These are phyloP conservation scores for Rutilus rutilus DNA, from an alignment of 2,113 vertebrate genomes.

Conservation along the genomic window DNA sequence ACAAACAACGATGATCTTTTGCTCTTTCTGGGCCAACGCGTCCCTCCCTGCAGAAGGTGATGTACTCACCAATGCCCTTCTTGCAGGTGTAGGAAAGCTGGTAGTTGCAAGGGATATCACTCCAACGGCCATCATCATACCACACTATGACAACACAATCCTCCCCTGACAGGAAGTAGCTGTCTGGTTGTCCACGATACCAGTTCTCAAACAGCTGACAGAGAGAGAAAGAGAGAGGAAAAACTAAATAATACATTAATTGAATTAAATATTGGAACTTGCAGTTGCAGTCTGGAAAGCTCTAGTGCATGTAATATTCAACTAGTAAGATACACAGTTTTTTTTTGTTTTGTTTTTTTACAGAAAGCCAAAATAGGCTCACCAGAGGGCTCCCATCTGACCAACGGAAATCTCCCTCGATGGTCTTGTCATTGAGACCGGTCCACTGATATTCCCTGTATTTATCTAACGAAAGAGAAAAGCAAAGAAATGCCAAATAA, in stretches of 20 bases:
- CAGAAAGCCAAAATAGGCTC: constrained; percentile 58
- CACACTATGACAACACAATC: constrained; percentile 94
- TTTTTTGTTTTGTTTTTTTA: not conserved
- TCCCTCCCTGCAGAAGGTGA: not conserved
- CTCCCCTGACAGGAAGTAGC: constrained; percentile 95
- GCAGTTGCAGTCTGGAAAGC: not conserved
- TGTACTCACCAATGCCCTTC: constrained; percentile 87
- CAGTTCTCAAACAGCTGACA: constrained; percentile 93
- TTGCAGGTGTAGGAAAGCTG: constrained; percentile 97
- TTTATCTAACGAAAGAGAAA: constrained; percentile 71
- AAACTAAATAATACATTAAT: too few relatives aligned
- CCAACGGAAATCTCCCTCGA: constrained; percentile 95
- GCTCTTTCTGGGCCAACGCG: not conserved
- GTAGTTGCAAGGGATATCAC: constrained; percentile 96
- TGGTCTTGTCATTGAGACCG: constrained; percentile 90
- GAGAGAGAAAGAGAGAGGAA: not conserved
- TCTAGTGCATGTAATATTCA: not conserved
- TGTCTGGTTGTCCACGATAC: constrained; percentile 91
- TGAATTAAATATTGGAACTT: not conserved
- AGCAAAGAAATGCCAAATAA: constrained; percentile 56
- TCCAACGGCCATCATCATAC: constrained; percentile 92
- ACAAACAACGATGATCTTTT: not conserved
- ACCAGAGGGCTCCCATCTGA: constrained; percentile 92
- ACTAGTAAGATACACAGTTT: not conserved
- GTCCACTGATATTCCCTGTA: constrained; percentile 95